Conservation (phyloP, 2,797 vertebrate genomes). For the Channa striata region DNA sequence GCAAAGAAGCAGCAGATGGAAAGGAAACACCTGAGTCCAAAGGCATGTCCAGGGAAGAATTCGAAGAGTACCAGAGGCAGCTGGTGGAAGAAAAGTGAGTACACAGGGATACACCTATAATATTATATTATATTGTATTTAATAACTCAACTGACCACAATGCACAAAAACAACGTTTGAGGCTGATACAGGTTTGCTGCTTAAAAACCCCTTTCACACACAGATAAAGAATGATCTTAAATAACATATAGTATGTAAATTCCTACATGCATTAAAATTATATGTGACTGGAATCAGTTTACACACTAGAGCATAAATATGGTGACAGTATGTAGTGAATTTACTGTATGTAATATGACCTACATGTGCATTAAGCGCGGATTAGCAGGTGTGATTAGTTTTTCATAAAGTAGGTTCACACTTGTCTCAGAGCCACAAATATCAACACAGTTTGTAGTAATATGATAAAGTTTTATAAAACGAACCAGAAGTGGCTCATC, state of each 20-base stretch:
- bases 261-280: no score
- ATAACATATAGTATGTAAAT: no score
- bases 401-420: constrained; percentile 4
- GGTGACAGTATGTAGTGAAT: not conserved
- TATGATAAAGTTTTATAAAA: no score
- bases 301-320: not conserved
- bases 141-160: not conserved
- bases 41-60: constrained; percentile 79
- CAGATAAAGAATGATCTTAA: no score
- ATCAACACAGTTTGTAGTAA: not conserved
- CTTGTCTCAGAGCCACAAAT: constrained; percentile 6
- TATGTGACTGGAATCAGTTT: no score
- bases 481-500: no score
- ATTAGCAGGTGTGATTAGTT: constrained; percentile 47
- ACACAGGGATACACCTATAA: not conserved
- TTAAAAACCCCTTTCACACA: no score
- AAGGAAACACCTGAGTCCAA: constrained; percentile 71
- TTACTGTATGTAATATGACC: constrained; percentile 28
- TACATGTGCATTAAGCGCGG: constrained; percentile 36
- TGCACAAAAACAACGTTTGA: not conserved
- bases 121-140: not conserved
- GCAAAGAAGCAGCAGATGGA: constrained; percentile 50
- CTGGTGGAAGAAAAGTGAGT: constrained; percentile 87
- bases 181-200: not conserved
- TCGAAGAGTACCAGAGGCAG: constrained; percentile 84